Base-by-base conservation (phyloP, 2,888 invertebrate species). In the Cryptocephalus moraei region DNA sequence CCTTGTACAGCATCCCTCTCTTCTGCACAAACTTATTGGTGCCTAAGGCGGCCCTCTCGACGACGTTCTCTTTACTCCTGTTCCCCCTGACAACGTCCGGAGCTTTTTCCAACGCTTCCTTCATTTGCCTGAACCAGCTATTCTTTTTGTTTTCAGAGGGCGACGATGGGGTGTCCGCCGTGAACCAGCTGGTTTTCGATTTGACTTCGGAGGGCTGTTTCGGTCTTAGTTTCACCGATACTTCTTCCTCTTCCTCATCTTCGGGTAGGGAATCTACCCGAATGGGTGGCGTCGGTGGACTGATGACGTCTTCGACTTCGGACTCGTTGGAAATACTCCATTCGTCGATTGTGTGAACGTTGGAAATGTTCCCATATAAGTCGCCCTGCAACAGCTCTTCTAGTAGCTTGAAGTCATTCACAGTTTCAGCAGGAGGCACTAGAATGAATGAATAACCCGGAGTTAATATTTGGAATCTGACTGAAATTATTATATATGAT, bases 321-420 rank as follows among this genome's bases (percentile, higher is more conserved):
- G 73, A 73, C 31, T 67, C 67, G 50, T 62, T 72, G 9, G 74
- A 74, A 42, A 75, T 73, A 43, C 74, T 69, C 63, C 69, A 70
- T 22, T 65, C 66, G 39, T 71, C 74, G 36, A 73, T 69, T 43
- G 75, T 73, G 11, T 67, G 61, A 2, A 63, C 53, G 32, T 67
- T 72, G 10, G 70, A 69, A 6, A 80, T 75, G 40, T 77, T 78
- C 8, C 81, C 80, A 58, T 84, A 82, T 13, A 84, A 78, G 51
- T 84, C 85, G 36, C 80, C 80, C 50, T 81, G 80, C 9, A 86
- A 68, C 44, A 85, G 74, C 43, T 82, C 78, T 63, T 86, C 83
- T 22, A 86, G 62, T 14, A 84, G 62, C 55, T 57, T 57, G 36
- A 63, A 51, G 41, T 62, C 58, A 45, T 56, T 56, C 32, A 39